A percentile compares a stretch with the other conserved stretches of the same genome.
Conservation (phyloP, 1,140 invertebrate species). For the Leptopilina clavipes region DNA sequence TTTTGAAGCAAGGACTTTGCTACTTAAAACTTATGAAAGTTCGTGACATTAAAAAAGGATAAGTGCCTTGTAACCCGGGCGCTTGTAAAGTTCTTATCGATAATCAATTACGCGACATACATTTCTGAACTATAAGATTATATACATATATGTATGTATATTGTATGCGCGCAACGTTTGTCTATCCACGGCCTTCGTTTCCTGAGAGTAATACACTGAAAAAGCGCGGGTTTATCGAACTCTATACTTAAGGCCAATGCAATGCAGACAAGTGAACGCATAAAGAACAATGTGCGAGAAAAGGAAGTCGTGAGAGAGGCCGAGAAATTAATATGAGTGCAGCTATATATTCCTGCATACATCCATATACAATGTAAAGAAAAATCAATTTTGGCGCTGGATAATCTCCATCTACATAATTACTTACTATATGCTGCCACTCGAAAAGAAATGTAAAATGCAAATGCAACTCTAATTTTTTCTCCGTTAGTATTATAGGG, state of each 20-base stretch:
- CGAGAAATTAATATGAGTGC: neutral
- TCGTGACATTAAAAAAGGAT: slow-evolving; percentile 22
- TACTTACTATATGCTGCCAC: no score
- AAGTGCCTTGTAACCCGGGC: neutral
- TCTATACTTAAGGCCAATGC: slow-evolving; percentile 15
- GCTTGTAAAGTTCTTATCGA: slow-evolving; percentile 20
- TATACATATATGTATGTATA: neutral
- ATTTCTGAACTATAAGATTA: slow-evolving; percentile 1
- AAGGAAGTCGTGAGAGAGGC: slow-evolving; percentile 18
- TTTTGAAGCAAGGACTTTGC: neutral
- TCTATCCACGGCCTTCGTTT: slow-evolving; percentile 27
- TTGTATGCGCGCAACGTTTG: neutral
- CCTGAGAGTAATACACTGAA: slow-evolving; percentile 23
- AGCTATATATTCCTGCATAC: neutral
- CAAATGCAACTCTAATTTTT: no score
- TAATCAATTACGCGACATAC: slow-evolving; percentile 31
- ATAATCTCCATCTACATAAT: neutral
- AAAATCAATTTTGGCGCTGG: neutral
- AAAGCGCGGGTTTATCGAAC: slow-evolving; percentile 32
- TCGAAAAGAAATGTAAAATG: no score
- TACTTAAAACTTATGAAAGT: slow-evolving; percentile 7
- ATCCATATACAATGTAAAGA: neutral
- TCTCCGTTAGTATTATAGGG: no score
- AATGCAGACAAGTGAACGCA: slow-evolving; percentile 1
- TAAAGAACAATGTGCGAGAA: slow-evolving; percentile 24